These are phyloP conservation scores for Phocoena phocoena DNA, from an alignment of 2,113 vertebrate genomes.

Conservation along the genomic window DNA sequence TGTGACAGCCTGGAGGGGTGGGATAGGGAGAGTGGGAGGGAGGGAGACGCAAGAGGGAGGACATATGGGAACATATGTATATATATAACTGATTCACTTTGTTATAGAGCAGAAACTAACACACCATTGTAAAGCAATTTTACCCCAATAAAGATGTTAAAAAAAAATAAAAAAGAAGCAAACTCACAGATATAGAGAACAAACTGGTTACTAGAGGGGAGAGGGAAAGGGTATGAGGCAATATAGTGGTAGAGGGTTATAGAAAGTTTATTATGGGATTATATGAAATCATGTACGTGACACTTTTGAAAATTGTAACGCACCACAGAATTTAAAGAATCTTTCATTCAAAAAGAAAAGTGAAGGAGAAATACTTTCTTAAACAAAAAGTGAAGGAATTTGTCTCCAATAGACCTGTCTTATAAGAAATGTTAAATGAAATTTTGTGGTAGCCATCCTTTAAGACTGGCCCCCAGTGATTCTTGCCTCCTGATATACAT, in stretches of 20 bases:
- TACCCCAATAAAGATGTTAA: too few species aligned
- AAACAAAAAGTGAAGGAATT: not conserved
- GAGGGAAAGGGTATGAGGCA: not conserved
- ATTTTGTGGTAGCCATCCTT: not conserved
- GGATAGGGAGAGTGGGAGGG: too few species aligned
- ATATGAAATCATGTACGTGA: not conserved
- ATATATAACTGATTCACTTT: too few species aligned
- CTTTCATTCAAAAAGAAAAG: not conserved
- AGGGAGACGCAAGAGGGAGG: too few species aligned
- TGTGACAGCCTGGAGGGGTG: too few species aligned
- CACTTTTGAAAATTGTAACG: not conserved
- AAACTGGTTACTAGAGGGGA: not conserved
- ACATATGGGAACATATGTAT: too few species aligned
- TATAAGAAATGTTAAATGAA: not conserved
- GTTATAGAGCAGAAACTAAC: too few species aligned
- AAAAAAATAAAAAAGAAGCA: not conserved
- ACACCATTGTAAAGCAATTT: too few species aligned
- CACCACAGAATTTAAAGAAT: not conserved
- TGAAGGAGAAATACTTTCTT: not conserved
- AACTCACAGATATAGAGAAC: not conserved
- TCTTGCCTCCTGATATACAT: not conserved
- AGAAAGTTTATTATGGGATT: not conserved
- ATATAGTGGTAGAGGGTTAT: not conserved
- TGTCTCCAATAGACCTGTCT: not conserved
- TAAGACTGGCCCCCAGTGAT: not conserved